Evolutionary conservation across 2,888 invertebrate species (phyloP), one percentile per base, ranked within the genome.

Genomic region (Heliconius hortense): DNA sequence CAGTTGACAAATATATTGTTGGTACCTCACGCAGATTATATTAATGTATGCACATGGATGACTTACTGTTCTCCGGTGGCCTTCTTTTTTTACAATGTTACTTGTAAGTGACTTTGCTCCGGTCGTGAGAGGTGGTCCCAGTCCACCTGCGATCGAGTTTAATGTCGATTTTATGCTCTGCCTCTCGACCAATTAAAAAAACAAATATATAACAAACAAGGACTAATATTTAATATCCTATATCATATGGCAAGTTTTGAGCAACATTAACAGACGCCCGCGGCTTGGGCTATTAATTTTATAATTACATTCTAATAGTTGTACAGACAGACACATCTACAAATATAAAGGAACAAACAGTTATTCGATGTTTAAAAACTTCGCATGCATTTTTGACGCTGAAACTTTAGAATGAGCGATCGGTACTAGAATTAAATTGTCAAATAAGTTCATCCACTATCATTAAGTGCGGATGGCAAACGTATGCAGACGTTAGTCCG

Each of bases 1-100:
- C 73, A 82, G 87, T 89, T 90, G 92, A 93, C 92, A 91, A n/a
- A n/a, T 88, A 90, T 91, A 92, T 91, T 91, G n/a, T 89, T 90
- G 89, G 91, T 92, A 91, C 86, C 88, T 88, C 83, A 86, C 88
- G 81, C 84, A 88, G 88, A 91, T 91, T 89, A 90, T 88, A 86
- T 89, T 89, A 91, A 89, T 90, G 80, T 90, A 91, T 92, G 87
- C 92, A 90, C 92, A 90, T 83, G 89, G 89, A 90, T 90, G 90
- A 88, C 88, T 92, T 91, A 88, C 88, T 83, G 85, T 81, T 86
- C 85, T 86, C 86, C 84, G 89, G 91, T 90, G 91, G 90, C 87
- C 89, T 85, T 86, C 87, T 89, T 89, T 83, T 87, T 80, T 87
- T 84, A 85, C 90, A 91, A 92, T 88, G 91, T 92, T 87, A 91